Evolutionary conservation across 2,797 vertebrate species (phyloP).

Genomic region (Melanotaenia parkinsoni): DNA sequence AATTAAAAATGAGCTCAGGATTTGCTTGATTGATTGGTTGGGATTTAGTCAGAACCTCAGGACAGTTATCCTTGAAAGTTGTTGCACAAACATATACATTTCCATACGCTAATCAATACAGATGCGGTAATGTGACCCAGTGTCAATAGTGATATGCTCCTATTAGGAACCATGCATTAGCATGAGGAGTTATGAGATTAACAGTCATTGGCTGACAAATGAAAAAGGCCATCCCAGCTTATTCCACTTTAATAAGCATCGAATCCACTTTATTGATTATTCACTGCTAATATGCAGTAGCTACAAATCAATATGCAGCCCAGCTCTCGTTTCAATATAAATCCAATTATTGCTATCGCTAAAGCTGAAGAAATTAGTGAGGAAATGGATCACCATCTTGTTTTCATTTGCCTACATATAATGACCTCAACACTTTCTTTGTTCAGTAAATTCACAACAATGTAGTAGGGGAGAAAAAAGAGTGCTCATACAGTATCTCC

Average conservation of each 20-base stretch:
- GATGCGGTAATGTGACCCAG: slow-evolving; percentile 66
- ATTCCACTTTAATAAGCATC: slow-evolving; percentile 78
- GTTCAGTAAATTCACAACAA: slow-evolving; percentile 24
- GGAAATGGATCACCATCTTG: slow-evolving; percentile 58
- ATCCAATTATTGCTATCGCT: slow-evolving; percentile 80
- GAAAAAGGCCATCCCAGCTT: slow-evolving; percentile 67
- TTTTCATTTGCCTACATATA: slow-evolving; percentile 56
- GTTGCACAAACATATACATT: slow-evolving; percentile 59
- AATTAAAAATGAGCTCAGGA: slow-evolving; percentile 13
- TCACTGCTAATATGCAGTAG: slow-evolving; percentile 83
- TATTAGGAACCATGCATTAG: slow-evolving; percentile 70
- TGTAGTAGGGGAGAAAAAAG: background rate
- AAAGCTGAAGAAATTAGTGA: slow-evolving; percentile 67
- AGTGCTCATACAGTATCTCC: background rate
- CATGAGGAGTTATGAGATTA: slow-evolving; percentile 76
- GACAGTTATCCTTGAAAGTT: slow-evolving; percentile 31
- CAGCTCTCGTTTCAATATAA: slow-evolving; percentile 79
- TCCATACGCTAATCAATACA: slow-evolving; percentile 60
- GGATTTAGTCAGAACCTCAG: slow-evolving; percentile 35
- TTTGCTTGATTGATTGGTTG: slow-evolving; percentile 24
- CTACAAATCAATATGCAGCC: slow-evolving; percentile 78
- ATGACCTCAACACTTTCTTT: slow-evolving; percentile 42
- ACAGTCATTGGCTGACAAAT: slow-evolving; percentile 74
- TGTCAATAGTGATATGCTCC: slow-evolving; percentile 69
- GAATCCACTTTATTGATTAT: slow-evolving; percentile 82